Conservation (phyloP, 2,888 invertebrate species). For the Leucophora obtusa region DNA sequence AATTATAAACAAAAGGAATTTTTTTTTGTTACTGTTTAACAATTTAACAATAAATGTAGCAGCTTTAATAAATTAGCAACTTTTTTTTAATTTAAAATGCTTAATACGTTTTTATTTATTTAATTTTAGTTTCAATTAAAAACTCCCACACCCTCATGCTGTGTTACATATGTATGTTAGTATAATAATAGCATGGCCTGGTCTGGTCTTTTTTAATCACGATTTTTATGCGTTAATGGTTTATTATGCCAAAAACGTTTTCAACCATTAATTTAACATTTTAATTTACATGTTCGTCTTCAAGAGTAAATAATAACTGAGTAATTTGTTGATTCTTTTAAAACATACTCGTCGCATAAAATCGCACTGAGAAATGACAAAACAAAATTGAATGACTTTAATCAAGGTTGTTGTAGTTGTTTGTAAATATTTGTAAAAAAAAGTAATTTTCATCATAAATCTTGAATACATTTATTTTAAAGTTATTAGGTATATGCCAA, state of each 20-base stretch:
- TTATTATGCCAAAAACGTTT: conserved; percentile 52
- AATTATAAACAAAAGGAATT: neutral
- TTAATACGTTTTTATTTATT: neutral
- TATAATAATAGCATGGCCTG: neutral
- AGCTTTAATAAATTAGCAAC: too few species aligned
- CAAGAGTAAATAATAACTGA: conserved; percentile 13
- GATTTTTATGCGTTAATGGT: conserved; percentile 11
- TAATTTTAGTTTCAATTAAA: conserved; percentile 4
- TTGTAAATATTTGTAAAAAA: conserved; percentile 12
- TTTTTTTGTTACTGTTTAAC: neutral
- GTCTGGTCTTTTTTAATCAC: conserved; percentile 7
- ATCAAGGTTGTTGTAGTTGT: conserved; percentile 34
- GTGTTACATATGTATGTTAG: neutral
- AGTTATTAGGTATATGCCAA: too few species aligned
- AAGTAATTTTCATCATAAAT: too few species aligned
- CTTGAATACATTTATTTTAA: too few species aligned
- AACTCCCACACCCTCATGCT: conserved; percentile 41
- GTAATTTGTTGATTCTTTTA: neutral
- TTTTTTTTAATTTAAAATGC: neutral
- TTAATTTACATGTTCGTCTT: conserved; percentile 2
- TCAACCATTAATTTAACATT: conserved; percentile 21
- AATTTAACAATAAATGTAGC: too few species aligned
- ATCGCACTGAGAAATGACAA: conserved; percentile 1
- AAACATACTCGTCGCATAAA: conserved; percentile 1
- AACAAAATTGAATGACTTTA: neutral